Conservation (phyloP, 2,797 vertebrate genomes). For the Takifugu ocellatus region DNA sequence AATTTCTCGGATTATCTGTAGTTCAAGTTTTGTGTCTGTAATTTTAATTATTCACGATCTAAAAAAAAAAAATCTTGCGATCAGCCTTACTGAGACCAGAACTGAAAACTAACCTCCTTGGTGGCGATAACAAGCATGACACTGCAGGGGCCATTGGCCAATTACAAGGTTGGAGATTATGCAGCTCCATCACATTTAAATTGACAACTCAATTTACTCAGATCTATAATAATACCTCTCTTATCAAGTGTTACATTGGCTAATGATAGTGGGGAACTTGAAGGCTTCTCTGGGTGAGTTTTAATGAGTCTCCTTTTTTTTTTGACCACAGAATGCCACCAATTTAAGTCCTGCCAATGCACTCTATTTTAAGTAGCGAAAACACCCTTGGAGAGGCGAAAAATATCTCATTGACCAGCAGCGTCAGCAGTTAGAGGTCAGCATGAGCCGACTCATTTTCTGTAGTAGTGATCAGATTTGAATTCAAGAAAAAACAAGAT, state of each 20-base stretch:
- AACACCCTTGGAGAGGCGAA: constrained; percentile 73
- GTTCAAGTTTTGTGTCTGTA: too few relatives aligned
- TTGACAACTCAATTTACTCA: constrained; percentile 96
- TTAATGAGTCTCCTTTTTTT: constrained; percentile 96
- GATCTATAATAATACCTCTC: constrained; percentile 96
- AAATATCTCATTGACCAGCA: constrained; percentile 84
- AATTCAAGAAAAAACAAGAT: constrained; percentile 91
- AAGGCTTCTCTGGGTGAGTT: constrained; percentile 80
- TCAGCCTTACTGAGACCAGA: constrained; percentile 39
- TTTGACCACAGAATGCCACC: constrained; percentile 90
- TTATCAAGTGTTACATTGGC: constrained; percentile 89
- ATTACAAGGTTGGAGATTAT: constrained; percentile 84
- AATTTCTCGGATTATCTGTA: too few relatives aligned
- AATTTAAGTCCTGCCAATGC: constrained; percentile 98
- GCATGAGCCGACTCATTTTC: constrained; percentile 85
- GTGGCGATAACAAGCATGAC: constrained; percentile 74
- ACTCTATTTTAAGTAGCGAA: constrained; percentile 89
- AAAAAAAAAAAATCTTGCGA: not conserved
- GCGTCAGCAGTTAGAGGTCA: constrained; percentile 93
- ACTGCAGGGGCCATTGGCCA: constrained; percentile 71
- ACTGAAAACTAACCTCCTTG: constrained; percentile 58
- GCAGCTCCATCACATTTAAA: constrained; percentile 89
- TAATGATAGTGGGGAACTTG: constrained; percentile 91
- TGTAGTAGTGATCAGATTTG: constrained; percentile 89
- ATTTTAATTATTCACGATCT: too few relatives aligned